phyloP scores from a whole-genome alignment of 2,113 vertebrate genomes.

The Glaucomys volans region DNA sequence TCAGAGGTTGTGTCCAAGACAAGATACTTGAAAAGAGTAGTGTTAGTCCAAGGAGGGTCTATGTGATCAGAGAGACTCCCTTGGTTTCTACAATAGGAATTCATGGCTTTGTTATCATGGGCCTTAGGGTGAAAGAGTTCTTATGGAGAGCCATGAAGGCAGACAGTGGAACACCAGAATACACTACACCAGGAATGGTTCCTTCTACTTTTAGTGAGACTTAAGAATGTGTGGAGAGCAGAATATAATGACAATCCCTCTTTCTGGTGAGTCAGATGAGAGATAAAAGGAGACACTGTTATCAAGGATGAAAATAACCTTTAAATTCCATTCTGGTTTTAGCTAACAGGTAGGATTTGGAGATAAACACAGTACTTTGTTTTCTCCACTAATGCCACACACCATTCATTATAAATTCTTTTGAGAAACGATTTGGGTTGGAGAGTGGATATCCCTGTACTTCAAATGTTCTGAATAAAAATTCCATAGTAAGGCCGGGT shows the following conservation, averaged over 20 bases:
- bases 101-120: not conserved
- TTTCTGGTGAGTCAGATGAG: slow-evolving; percentile 7
- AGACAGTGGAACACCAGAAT: not conserved
- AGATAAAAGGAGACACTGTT: not conserved
- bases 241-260: not conserved
- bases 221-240: not conserved
- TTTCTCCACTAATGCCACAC: not conserved
- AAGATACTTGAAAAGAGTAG: not conserved
- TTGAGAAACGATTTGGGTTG: not conserved
- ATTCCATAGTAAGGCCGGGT: not conserved
- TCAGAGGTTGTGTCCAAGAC: not conserved
- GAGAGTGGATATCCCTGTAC: not conserved
- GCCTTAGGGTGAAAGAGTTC: not conserved
- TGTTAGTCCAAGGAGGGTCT: not conserved
- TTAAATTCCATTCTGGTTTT: slow-evolving; percentile 11
- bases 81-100: slow-evolving; percentile 7
- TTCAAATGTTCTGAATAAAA: slow-evolving; percentile 38
- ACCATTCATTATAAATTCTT: slow-evolving; percentile 16
- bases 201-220: slow-evolving; percentile 25
- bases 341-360: not conserved
- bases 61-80: not conserved
- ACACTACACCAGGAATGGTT: not conserved
- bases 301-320: not conserved
- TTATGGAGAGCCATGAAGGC: not conserved
- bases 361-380: not conserved